A percentile compares a stretch with the other conserved stretches of the same genome.
phyloP scores from a whole-genome alignment of 2,888 invertebrate genomes.

The Erebia epiphron region DNA sequence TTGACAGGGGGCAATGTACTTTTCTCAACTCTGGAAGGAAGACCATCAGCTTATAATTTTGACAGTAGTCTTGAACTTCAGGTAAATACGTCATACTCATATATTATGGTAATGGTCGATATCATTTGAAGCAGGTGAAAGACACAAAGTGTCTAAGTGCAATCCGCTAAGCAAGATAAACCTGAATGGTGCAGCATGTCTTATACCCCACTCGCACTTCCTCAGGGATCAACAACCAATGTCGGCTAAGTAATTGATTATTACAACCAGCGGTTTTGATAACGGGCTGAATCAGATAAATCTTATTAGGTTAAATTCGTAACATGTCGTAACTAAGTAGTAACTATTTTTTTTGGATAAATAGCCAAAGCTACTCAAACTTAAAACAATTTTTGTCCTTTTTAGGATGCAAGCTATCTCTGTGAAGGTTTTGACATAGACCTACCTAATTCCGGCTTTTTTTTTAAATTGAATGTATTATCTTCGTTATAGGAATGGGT shows the following conservation, averaged over 20 bases:
- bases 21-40: constrained; percentile 96
- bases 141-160: background rate
- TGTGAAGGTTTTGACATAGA: too few species aligned
- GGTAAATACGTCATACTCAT: constrained; percentile 74
- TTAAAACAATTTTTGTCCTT: too few species aligned
- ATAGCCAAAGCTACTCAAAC: too few species aligned
- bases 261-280: background rate
- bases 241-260: background rate
- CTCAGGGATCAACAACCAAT: background rate
- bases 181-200: background rate
- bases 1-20: constrained; percentile 96
- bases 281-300: background rate
- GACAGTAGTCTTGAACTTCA: constrained; percentile 95
- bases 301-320: background rate
- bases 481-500: constrained; percentile 92
- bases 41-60: constrained; percentile 96
- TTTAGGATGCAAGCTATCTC: too few species aligned
- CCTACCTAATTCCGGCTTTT: too few species aligned
- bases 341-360: too few species aligned
- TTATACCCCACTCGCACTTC: too few species aligned
- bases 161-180: background rate
- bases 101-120: background rate
- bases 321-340: too few species aligned
- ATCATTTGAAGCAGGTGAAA: too few species aligned
- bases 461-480: too few species aligned